Base-by-base conservation (phyloP, 2,113 vertebrate genomes). In the Spermophilus dauricus region DNA sequence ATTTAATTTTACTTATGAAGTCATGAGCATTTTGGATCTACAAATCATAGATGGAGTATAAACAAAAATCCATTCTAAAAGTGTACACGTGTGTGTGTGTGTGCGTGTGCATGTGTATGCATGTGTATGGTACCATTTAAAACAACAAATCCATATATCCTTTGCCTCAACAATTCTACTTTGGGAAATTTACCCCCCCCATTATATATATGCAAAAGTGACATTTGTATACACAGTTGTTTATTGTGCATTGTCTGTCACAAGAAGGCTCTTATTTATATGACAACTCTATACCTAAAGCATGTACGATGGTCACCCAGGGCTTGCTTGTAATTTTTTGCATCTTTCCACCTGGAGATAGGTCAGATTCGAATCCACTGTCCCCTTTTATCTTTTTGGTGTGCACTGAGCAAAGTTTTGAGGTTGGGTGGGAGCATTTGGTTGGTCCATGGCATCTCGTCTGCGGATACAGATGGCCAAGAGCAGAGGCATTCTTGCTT, bases 11-110 rank as follows among this genome's bases (percentile, higher is more conserved):
- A 95, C 34, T 8, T 39, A 75, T 87, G 39, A 70, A 48, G 12
- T 34, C 12, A 4, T 53, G 30, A 0, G 69, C 26, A 73, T 56
- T 95, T 96, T 86, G 81, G n/a, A 22, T 82, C 34, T 80, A 89
- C 22, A 96, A 92, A 82, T 97, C 61, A 61, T 61, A 86, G 78
- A 56, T 86, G 63, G 22, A 75, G 32, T 26, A 51, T 42, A 53
- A 95, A 53, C 53, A 83, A 90, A 90, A 58, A 86, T 70, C 58
- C 42, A 90, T 83, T 90, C 65, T 82, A 51, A 92, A 91, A 94
- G n/a, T 81, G 7, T 12, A 1, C 61, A 10, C 58, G 39, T 4
- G 28, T 70, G 8, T 9, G 51, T 82, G 24, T 73, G 26, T 58
- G 37, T 37, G 39, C 39, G 65, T 28, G 2, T 18, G 14, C 16